Conservation (phyloP, 2,888 invertebrate species). For the Ennomos erosarius region DNA sequence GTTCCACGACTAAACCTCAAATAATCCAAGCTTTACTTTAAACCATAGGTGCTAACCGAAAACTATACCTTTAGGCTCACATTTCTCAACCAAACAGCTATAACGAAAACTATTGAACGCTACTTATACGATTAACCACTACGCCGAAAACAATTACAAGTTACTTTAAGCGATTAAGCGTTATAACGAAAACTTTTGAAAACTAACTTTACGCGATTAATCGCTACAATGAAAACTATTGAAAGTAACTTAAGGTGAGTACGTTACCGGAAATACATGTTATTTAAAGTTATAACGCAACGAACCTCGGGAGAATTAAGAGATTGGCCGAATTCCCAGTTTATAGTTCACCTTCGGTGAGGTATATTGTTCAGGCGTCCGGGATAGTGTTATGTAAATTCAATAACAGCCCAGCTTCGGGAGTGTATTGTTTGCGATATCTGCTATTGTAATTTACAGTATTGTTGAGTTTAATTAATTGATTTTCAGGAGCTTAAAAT, state of each 20-base stretch:
- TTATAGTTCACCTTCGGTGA: slow-evolving; percentile 52
- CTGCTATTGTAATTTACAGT: slow-evolving; percentile 13
- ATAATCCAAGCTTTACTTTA: slow-evolving; percentile 81
- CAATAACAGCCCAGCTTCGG: slow-evolving; percentile 51
- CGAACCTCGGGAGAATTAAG: slow-evolving; percentile 46
- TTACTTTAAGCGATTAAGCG: slow-evolving; percentile 60
- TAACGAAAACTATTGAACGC: slow-evolving; percentile 67
- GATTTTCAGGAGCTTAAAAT: no score
- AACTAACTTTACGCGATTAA: slow-evolving; percentile 76
- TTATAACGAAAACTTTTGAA: slow-evolving; percentile 72
- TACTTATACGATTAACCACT: slow-evolving; percentile 50
- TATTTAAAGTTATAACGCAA: slow-evolving; percentile 34
- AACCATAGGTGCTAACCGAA: slow-evolving; percentile 77
- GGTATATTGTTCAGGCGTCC: slow-evolving; percentile 60
- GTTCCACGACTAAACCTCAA: slow-evolving; percentile 71
- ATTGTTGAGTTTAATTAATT: slow-evolving; percentile 23
- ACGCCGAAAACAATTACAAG: slow-evolving; percentile 66
- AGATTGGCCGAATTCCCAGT: slow-evolving; percentile 64
- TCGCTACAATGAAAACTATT: slow-evolving; percentile 66
- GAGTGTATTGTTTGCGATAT: slow-evolving; percentile 58
- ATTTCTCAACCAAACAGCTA: slow-evolving; percentile 42
- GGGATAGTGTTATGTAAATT: slow-evolving; percentile 73
- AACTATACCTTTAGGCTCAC: slow-evolving; percentile 54
- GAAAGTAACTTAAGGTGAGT: slow-evolving; percentile 79
- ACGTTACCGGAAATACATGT: slow-evolving; percentile 41